phyloP scores from a whole-genome alignment of 1,140 invertebrate genomes.

The Solenopsis invicta region DNA sequence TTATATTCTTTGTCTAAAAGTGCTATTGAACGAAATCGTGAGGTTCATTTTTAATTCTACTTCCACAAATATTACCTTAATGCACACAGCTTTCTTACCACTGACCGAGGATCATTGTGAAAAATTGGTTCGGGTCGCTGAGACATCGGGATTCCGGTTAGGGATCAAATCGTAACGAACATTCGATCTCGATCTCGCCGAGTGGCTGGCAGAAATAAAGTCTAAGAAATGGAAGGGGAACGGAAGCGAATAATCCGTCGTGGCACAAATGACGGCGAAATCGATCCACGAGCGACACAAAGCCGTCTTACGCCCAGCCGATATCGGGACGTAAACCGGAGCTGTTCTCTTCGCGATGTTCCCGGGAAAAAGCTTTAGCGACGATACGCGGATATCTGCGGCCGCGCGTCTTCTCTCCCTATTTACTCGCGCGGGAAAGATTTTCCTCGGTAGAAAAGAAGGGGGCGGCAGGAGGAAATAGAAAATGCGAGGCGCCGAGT shows the following conservation, averaged over 20 bases:
- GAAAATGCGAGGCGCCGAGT: conserved; percentile 50
- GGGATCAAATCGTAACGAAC: conserved; percentile 46
- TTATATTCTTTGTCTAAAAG: background rate
- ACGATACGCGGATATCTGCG: conserved; percentile 58
- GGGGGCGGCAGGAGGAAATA: conserved; percentile 27
- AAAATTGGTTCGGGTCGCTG: conserved; percentile 27
- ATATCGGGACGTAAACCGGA: conserved; percentile 40
- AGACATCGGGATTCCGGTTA: conserved; percentile 13
- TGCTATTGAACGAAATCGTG: background rate
- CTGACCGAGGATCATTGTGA: conserved; percentile 7
- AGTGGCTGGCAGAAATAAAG: conserved; percentile 20
- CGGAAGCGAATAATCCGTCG: conserved; percentile 51
- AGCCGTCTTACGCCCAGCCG: conserved; percentile 33
- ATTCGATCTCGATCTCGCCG: background rate
- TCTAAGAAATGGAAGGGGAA: conserved; percentile 36
- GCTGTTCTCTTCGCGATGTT: conserved; percentile 27
- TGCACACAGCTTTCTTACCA: background rate
- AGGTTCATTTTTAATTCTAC: conserved; percentile 1
- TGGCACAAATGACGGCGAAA: conserved; percentile 47
- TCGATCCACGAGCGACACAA: conserved; percentile 54
- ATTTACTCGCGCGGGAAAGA: conserved; percentile 53
- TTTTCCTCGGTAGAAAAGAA: background rate
- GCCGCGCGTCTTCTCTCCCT: conserved; percentile 13
- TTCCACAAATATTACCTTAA: conserved; percentile 13
- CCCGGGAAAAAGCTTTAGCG: conserved; percentile 13